phyloP scores from a whole-genome alignment of 2,888 invertebrate species.

The Polia nebulosa region DNA sequence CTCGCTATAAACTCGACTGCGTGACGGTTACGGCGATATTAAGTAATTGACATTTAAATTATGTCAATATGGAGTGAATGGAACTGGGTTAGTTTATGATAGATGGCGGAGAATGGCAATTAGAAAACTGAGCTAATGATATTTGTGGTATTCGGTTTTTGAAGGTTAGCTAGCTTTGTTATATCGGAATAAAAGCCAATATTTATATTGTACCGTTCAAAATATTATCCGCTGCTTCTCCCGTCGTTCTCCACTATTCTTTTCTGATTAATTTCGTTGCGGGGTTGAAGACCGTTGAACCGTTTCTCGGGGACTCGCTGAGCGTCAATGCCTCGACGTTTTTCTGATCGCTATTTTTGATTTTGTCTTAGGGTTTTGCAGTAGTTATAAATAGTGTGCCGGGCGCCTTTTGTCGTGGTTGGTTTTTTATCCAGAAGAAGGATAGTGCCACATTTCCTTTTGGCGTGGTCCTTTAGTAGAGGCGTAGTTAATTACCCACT shows the following conservation, averaged over 20 bases:
- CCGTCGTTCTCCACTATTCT: too few relatives aligned
- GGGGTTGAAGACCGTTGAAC: too few relatives aligned
- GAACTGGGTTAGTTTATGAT: conserved; percentile 46
- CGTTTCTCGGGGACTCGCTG: too few relatives aligned
- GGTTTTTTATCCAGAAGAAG: too few relatives aligned
- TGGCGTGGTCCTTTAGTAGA: too few relatives aligned
- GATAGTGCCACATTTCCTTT: too few relatives aligned
- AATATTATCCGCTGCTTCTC: too few relatives aligned
- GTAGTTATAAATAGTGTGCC: not conserved
- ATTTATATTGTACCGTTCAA: not conserved
- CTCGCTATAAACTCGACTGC: conserved; percentile 25
- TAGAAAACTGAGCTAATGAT: conserved; percentile 8
- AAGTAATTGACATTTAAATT: conserved; percentile 60
- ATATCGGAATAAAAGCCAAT: not conserved
- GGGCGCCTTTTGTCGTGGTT: too few relatives aligned
- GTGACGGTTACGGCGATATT: conserved; percentile 44
- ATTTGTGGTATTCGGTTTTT: not conserved
- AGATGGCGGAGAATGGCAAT: conserved; percentile 22
- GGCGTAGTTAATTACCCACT: too few relatives aligned
- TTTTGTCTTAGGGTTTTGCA: not conserved
- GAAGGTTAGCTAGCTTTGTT: not conserved
- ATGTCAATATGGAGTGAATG: conserved; percentile 43
- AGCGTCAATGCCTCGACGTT: too few relatives aligned
- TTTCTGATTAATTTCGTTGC: too few relatives aligned
- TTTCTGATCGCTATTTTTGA: too few relatives aligned